Evolutionary conservation across 2,888 invertebrate species (phyloP), one percentile per base, ranked within the genome.

Genomic region (Drosophila mimica): DNA sequence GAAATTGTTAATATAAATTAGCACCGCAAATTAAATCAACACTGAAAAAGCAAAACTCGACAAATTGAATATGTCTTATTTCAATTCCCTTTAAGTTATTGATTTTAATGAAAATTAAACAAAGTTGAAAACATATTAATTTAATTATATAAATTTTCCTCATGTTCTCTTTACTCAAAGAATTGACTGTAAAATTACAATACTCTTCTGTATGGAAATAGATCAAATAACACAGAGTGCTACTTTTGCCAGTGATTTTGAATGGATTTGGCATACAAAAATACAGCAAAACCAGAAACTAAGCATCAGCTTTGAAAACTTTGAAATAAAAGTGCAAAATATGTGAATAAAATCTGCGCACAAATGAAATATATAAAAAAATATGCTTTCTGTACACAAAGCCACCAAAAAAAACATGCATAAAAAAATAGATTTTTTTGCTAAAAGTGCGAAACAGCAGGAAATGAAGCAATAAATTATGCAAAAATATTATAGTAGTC

Each of bases 401-500:
- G 54, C 62, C 52, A 54, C 61, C 52, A 54, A 57, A 70, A 68
- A 76, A 66, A 38, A 54, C 25, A 60, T 62, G 20, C 36, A 71
- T 62, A 51, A 51, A 72, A 79, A 81, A 74, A 78, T 72, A 77
- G 56, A 85, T 73, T 75, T 53, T 31, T 58, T 52, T 58, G 48
- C 34, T 58, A 56, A 70, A 75, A 76, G 59, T 68, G 77, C 59
- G 71, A 70, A 86, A 68, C 69, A 71, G 62, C 70, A 51, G 86
- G 83, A 83, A 88, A 88, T 82, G 68, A 81, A 82, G 88, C 86
- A 67, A 79, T 86, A 77, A 88, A 85, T 59, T 73, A 77, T 79
- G 70, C 73, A 75, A 62, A 78, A 68, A 56, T 52, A 56, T 48
- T 71, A 76, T 69, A 62, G 71, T 65, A 58, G 5, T 20, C 20